Base-by-base conservation (phyloP, 2,888 invertebrate genomes). In the Agrilus mali region DNA sequence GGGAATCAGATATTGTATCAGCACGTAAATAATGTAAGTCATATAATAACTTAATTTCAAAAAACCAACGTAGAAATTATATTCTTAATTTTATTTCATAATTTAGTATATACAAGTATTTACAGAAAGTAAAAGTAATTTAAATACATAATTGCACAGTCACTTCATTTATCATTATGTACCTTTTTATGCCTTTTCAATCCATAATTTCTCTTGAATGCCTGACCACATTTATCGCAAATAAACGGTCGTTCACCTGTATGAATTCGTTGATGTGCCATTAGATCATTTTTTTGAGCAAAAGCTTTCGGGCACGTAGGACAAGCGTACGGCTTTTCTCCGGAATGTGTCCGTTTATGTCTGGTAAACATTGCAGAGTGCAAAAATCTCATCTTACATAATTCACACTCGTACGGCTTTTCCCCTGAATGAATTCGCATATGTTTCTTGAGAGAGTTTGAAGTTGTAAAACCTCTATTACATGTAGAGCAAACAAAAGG, bases 281-380 rank as follows among this genome's bases (percentile, higher is more conserved):
- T 61, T 15, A 65, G 50, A 52, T 65, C 65, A 43, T 64, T 64
- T 2, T 60, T 61, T 45, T 66, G 66, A 4, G 65, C 57, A 49
- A 65, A 66, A n/a, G 64, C 64, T 51, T 65, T 66, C 15, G 58
- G 46, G 47, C 67, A 67, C 49, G 57, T 63, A 42, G 58, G 57
- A 50, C 68, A 68, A 20, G 61, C 58, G 45, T 68, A 67, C 0
- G 77, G 77, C 42, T 74, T 69, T 39, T 77, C 68, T 0, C 78
- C 78, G 0, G 75, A 71, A 52, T 80, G 81, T n/a, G 77, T 79
- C 37, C 78, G 60, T 53, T 74, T 70, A 55, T 82, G 82, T 38
- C 81, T 74, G 55, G 76, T 78, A 27, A 82, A 60, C 1, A 67
- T 67, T 7, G 67, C 68, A 3, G 66, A 66, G 22, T 67, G 55